These are phyloP conservation scores for Venturia canescens DNA, from an alignment of 1,140 invertebrate species.

Conservation along the genomic window DNA sequence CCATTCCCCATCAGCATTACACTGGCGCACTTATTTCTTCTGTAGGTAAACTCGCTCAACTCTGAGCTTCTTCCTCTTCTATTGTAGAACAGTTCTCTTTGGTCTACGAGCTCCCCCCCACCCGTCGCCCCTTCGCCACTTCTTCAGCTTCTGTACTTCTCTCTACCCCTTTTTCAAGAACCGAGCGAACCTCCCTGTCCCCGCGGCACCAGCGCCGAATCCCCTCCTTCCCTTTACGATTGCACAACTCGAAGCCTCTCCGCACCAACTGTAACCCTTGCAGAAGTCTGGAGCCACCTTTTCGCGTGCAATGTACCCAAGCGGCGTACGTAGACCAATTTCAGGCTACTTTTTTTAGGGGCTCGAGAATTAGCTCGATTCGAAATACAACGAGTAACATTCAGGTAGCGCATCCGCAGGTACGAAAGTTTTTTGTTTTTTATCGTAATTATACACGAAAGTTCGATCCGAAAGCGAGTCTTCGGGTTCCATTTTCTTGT, in stretches of 20 bases:
- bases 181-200: slow-evolving; percentile 27
- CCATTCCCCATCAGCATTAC: slow-evolving; percentile 75
- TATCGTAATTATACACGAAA: too few relatives aligned
- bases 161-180: slow-evolving; percentile 27
- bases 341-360: neutral
- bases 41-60: slow-evolving; percentile 68
- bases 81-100: slow-evolving; percentile 46
- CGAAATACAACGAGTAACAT: neutral
- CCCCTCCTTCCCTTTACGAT: slow-evolving; percentile 51
- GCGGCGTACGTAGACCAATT: neutral
- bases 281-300: slow-evolving; percentile 24
- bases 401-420: neutral
- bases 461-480: too few relatives aligned
- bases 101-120: slow-evolving; percentile 22
- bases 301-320: neutral
- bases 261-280: slow-evolving; percentile 20
- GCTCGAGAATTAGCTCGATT: neutral
- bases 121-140: slow-evolving; percentile 11
- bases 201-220: slow-evolving; percentile 40
- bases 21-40: slow-evolving; percentile 74
- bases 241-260: slow-evolving; percentile 49
- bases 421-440: too few relatives aligned
- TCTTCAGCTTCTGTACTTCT: neutral
- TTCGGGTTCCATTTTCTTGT: too few relatives aligned
- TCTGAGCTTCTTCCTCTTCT: slow-evolving; percentile 27